Evolutionary conservation across 2,797 vertebrate species (phyloP).

Genomic region (Hippocampus kuda): DNA sequence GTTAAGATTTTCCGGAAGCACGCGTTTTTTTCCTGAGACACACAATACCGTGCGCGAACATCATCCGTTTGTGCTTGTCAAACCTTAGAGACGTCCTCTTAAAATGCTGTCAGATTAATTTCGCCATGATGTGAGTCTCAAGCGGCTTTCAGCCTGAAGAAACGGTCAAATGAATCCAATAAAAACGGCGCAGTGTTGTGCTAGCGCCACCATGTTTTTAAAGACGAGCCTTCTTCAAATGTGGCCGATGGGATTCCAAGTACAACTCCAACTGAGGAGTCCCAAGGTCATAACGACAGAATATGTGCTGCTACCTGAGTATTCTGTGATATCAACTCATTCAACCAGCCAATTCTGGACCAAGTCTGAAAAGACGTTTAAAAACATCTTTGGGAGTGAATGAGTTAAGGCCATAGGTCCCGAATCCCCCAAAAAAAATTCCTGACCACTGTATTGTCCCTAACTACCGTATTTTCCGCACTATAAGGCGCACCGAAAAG

Average conservation of each 20-base stretch:
- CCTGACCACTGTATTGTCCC: background rate
- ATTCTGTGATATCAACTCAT: background rate
- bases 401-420: too few relatives aligned
- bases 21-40: background rate
- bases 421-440: too few relatives aligned
- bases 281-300: background rate
- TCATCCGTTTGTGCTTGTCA: background rate
- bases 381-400: too few relatives aligned
- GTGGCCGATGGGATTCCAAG: background rate
- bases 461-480: background rate
- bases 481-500: too few relatives aligned
- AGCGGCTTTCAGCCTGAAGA: background rate
- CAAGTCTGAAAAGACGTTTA: too few relatives aligned
- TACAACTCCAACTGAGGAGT: background rate
- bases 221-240: background rate
- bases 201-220: background rate
- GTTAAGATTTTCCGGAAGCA: background rate
- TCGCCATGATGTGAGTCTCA: background rate
- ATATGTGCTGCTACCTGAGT: background rate
- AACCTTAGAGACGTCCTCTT: background rate
- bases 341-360: too few relatives aligned
- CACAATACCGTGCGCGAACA: background rate
- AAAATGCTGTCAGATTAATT: background rate
- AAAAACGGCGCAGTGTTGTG: background rate
- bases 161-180: constrained; percentile 1